Conservation (phyloP, 2,797 vertebrate genomes). For the Rhadinocentrus ornatus region DNA sequence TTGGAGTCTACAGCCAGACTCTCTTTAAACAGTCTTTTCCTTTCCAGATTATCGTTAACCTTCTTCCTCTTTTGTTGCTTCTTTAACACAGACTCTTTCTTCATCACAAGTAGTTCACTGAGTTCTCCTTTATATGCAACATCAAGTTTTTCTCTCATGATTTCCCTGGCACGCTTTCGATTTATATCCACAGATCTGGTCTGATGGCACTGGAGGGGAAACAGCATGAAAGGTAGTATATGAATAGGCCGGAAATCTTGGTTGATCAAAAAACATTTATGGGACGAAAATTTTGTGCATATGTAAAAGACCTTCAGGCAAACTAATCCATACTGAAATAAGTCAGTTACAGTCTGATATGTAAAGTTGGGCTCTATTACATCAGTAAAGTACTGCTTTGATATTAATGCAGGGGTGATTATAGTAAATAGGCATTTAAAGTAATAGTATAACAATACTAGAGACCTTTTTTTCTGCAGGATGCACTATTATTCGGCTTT, state of each 20-base stretch:
- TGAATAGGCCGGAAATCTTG: not conserved
- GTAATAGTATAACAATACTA: not conserved
- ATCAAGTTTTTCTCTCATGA: conserved; percentile 91
- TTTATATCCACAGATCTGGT: conserved; percentile 92
- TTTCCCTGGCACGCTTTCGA: conserved; percentile 89
- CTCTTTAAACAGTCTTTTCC: conserved; percentile 88
- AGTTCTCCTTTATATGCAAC: conserved; percentile 88
- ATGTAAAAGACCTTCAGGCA: not conserved
- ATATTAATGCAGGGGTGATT: not conserved
- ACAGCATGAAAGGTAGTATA: not conserved
- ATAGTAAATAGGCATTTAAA: not conserved
- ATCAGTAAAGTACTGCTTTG: not conserved
- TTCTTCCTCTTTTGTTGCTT: conserved; percentile 89
- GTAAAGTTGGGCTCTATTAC: not conserved
- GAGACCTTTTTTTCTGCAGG: too few species aligned
- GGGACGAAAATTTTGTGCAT: too few species aligned
- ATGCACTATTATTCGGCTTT: too few species aligned
- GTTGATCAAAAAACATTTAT: not conserved
- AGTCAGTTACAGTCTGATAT: not conserved
- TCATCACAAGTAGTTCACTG: conserved; percentile 84
- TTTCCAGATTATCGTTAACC: conserved; percentile 88
- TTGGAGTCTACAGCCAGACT: conserved; percentile 64
- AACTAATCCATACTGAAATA: not conserved
- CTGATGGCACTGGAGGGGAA: conserved; percentile 90
- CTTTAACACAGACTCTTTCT: conserved; percentile 80